phyloP scores from a whole-genome alignment of 2,113 vertebrate species.

The Tautogolabrus adspersus region DNA sequence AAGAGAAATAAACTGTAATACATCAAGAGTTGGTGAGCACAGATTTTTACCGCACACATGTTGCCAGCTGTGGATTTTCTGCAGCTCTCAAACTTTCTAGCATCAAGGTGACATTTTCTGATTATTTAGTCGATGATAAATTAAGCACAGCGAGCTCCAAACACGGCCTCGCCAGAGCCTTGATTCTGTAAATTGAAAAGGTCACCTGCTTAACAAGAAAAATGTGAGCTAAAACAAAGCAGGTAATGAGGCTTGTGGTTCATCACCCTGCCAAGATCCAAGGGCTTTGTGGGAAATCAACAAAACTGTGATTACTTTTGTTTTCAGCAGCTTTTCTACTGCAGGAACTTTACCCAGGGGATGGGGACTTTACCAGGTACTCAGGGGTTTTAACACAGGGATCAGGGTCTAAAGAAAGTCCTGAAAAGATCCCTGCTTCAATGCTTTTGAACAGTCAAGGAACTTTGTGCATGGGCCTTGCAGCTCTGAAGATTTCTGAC shows the following conservation, averaged over 20 bases:
- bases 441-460: too few species aligned
- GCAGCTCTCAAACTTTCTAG: neutral
- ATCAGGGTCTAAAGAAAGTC: too few species aligned
- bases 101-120: neutral
- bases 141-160: neutral
- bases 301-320: conserved; percentile 9
- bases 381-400: too few species aligned
- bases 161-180: neutral
- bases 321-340: neutral
- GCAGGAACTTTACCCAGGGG: too few species aligned
- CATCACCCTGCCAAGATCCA: neutral
- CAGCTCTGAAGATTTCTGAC: too few species aligned
- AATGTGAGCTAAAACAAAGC: conserved; percentile 20
- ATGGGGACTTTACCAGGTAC: too few species aligned
- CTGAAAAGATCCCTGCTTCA: neutral
- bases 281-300: conserved; percentile 2
- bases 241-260: conserved; percentile 34
- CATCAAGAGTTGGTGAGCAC: too few species aligned
- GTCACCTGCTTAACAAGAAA: conserved; percentile 17
- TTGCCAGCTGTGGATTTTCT: neutral
- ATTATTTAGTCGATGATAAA: neutral
- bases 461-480: too few species aligned
- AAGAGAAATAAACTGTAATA: conserved; percentile 62
- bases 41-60: too few species aligned
- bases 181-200: conserved; percentile 24